Conservation (phyloP, 2,888 invertebrate species). For the Cartodere bifasciata region DNA sequence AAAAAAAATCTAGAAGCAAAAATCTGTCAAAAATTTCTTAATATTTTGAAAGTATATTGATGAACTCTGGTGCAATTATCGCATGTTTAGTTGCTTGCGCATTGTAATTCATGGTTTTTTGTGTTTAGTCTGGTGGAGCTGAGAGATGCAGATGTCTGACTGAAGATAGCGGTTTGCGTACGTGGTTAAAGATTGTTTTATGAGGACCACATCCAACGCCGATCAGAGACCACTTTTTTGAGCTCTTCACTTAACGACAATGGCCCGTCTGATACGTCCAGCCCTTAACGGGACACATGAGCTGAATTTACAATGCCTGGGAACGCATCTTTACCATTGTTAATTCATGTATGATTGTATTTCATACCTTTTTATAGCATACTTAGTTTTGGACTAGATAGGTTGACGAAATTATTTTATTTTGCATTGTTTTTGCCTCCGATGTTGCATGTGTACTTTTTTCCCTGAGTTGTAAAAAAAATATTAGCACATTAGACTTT, state of each 20-base stretch:
- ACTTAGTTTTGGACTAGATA: too few relatives aligned
- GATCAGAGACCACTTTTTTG: constrained; percentile 23
- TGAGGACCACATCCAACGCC: constrained; percentile 27
- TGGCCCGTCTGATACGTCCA: constrained; percentile 21
- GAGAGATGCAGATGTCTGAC: constrained; percentile 23
- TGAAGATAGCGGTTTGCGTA: constrained; percentile 24
- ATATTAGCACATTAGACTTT: too few relatives aligned
- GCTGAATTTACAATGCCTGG: constrained; percentile 33
- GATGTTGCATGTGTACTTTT: too few relatives aligned
- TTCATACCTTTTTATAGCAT: constrained; percentile 12
- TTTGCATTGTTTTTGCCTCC: too few relatives aligned
- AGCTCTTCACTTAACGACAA: constrained; percentile 19
- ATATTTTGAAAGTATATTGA: constrained; percentile 6
- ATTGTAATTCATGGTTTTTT: constrained; percentile 24
- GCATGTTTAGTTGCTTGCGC: constrained; percentile 10
- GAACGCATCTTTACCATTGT: constrained; percentile 30
- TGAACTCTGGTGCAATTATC: too few relatives aligned
- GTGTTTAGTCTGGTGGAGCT: constrained; percentile 15
- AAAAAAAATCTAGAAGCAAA: too few relatives aligned
- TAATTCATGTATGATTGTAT: constrained; percentile 26
- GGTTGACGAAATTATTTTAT: too few relatives aligned
- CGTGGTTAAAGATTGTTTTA: constrained; percentile 22
- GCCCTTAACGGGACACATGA: constrained; percentile 23
- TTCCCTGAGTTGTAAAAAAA: too few relatives aligned
- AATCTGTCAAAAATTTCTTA: too few relatives aligned